Base-by-base conservation (phyloP, 2,888 invertebrate genomes). In the Timema podura region DNA sequence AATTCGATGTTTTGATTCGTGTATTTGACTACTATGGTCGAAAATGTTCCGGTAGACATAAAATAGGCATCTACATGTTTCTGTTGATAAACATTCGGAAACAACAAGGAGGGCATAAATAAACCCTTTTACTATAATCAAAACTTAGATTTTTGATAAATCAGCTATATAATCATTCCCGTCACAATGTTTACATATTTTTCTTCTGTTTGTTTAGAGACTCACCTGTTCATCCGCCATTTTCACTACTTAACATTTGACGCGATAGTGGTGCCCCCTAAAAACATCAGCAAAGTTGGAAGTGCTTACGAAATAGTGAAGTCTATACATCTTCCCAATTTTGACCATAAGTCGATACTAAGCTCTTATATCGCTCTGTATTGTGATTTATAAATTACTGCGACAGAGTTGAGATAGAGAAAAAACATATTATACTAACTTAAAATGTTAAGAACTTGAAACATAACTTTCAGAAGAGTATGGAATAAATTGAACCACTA, bases 141-240 rank as follows among this genome's bases (percentile, higher is more conserved):
- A 30, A 30, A 30, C 30, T 30, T 30, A 30, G 30, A 30, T 30
- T 30, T 30, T 2, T 30, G 30, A 30, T 30, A 30, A 30, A 30
- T 30, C 30, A 30, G 3, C 3, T 30, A 30, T 30, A 30, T 30
- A 30, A 30, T 30, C 30, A 30, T 30, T 30, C 30, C 30, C 30
- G 3, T 3, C 30, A 30, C 30, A 30, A 61, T 11, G 6, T 44
- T 54, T 59, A 15, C 11, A 69, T 11, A 47, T 59, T 16, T 44
- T 49, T 65, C 59, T 68, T 48, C 59, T 51, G 69, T 77, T 79
- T 80, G 77, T 79, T 80, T 79, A 77, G 76, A 75, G 84, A 83
- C 87, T 87, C 86, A 89, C 89, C 89, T 89, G 89, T 87, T 89
- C 89, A 83, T 89, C 89, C 86, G 89, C 89, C 89, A 90, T 90